These are phyloP conservation scores for Rachycentron canadum DNA, from an alignment of 2,797 vertebrate species.

Conservation along the genomic window DNA sequence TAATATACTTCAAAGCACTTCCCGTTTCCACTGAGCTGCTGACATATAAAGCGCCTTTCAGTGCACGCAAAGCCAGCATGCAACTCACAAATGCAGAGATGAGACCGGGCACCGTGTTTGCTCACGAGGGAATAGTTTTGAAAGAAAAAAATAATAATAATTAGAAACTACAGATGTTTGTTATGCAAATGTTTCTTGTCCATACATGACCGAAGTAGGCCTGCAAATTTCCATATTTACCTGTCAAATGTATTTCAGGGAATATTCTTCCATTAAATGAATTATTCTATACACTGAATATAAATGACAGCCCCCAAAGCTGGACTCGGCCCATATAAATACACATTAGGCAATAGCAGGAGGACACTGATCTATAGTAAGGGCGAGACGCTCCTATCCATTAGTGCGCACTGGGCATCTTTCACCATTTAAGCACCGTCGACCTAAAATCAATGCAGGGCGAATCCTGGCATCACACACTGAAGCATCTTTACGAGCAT, in stretches of 20 bases:
- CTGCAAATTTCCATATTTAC: not conserved
- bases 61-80: constrained; percentile 53
- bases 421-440: constrained; percentile 55
- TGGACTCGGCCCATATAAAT: constrained; percentile 40
- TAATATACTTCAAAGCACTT: constrained; percentile 87
- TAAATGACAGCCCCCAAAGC: constrained; percentile 33
- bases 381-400: constrained; percentile 66
- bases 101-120: constrained; percentile 13
- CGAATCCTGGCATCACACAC: constrained; percentile 17
- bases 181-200: constrained; percentile 10
- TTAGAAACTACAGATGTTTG: constrained; percentile 16
- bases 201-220: not conserved
- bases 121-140: constrained; percentile 2
- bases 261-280: not conserved
- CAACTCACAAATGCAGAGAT: constrained; percentile 46
- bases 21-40: constrained; percentile 79
- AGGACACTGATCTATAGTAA: constrained; percentile 43
- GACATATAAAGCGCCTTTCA: constrained; percentile 78
- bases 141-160: not conserved
- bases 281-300: not conserved
- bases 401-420: constrained; percentile 65
- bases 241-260: not conserved
- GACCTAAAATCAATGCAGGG: constrained; percentile 55
- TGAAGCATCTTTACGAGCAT: constrained; percentile 6
- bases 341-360: constrained; percentile 50